Base-by-base conservation (phyloP, 2,797 vertebrate genomes). In the Malacoctenus gilli region DNA sequence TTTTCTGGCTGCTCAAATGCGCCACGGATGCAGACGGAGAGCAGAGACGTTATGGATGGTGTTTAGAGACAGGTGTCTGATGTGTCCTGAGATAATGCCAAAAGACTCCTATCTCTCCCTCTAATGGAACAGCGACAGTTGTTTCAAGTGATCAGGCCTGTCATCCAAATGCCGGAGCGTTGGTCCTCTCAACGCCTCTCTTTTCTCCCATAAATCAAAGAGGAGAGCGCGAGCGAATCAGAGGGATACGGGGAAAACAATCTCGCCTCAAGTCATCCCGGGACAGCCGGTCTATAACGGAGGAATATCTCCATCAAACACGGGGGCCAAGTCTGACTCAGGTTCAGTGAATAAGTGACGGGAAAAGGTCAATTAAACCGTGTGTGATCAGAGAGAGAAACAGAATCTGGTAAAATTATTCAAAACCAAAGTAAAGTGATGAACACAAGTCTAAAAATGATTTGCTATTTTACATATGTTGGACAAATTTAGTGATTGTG, bases 11-110 rank as follows among this genome's bases (percentile, higher is more conserved):
- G 41, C 68, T 77, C 38, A 66, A 63, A 77, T 51, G 56, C 47
- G 16, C 46, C 15, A 58, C 35, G 67, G 52, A 48, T 68, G 71
- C 42, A 59, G 52, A 32, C 60, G 39, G 56, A 70, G 54, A 53
- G 55, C 19, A 39, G 59, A 75, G 77, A 47, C 62, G 54, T 88
- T 85, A 87, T 81, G 77, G 79, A 89, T 83, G 72, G 77, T 78
- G 83, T 86, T 88, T 83, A 78, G 81, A 90, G 85, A 83, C 83
- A 83, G 78, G 80, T 89, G 83, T 85, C 85, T 87, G 87, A 89
- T 89, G 82, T 65, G 37, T 72, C 79, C 77, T 76, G 78, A 82
- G 85, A 90, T 87, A 83, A 88, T 79, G 74, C 82, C 83, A 80
- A 67, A 70, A 87, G 63, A 82, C 81, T 69, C 54, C 72, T 76